Conservation (phyloP, 2,888 invertebrate genomes). For the Deilephila porcellus region DNA sequence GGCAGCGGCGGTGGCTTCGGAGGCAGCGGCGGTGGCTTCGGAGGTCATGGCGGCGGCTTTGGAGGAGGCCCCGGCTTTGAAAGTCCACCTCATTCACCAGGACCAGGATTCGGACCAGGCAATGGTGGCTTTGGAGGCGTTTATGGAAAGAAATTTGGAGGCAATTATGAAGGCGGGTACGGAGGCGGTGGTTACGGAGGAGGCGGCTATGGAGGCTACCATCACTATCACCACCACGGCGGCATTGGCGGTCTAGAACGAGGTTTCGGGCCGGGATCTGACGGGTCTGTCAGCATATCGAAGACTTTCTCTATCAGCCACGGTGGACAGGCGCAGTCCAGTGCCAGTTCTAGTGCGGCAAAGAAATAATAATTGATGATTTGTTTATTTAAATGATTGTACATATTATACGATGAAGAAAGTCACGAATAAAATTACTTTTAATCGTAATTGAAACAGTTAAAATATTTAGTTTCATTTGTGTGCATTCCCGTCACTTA, state of each 20-base stretch:
- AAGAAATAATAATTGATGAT: slow-evolving; percentile 37
- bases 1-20: slow-evolving; percentile 36
- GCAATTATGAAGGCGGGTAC: background rate
- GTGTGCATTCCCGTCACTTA: no score
- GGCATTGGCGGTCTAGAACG: slow-evolving; percentile 37
- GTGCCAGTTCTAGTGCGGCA: slow-evolving; percentile 41
- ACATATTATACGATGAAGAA: background rate
- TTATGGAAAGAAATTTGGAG: no score
- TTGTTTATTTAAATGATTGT: background rate
- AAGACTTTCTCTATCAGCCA: slow-evolving; percentile 57
- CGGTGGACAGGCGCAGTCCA: slow-evolving; percentile 49
- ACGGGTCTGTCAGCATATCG: slow-evolving; percentile 52
- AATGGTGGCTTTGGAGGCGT: no score
- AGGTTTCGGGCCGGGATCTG: slow-evolving; percentile 33
- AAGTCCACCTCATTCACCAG: no score
- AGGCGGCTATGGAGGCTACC: slow-evolving; percentile 33
- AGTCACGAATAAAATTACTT: no score
- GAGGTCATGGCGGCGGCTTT: slow-evolving; percentile 33
- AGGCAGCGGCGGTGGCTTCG: slow-evolving; percentile 38
- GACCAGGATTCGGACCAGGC: no score
- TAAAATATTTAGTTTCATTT: no score
- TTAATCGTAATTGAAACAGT: no score
- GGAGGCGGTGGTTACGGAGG: slow-evolving; percentile 38
- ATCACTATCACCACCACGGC: background rate
- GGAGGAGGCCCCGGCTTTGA: slow-evolving; percentile 34